These are phyloP conservation scores for Drosophila tanythrix DNA, from an alignment of 2,888 invertebrate genomes.

Conservation along the genomic window DNA sequence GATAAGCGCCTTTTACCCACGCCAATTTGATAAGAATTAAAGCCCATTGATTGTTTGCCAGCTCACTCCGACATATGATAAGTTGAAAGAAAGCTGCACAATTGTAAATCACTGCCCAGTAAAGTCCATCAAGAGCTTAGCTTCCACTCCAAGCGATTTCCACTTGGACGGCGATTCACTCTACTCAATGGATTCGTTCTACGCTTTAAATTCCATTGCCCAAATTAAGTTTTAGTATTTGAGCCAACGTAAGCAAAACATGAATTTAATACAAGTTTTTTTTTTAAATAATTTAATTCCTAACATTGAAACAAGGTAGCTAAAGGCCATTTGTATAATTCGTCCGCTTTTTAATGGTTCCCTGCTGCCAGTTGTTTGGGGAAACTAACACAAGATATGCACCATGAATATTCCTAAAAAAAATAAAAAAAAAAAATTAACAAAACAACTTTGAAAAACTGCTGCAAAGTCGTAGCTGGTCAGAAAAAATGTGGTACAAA, in stretches of 20 bases:
- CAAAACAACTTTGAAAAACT: slow-evolving; percentile 32
- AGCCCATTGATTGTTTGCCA: slow-evolving; percentile 48
- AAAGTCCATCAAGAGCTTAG: slow-evolving; percentile 64
- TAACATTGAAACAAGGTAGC: neutral
- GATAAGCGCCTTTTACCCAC: slow-evolving; percentile 64
- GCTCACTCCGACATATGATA: slow-evolving; percentile 49
- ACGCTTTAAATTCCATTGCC: slow-evolving; percentile 43
- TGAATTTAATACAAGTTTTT: slow-evolving; percentile 10
- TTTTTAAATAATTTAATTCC: neutral
- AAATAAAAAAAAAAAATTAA: slow-evolving; percentile 17
- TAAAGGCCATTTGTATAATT: slow-evolving; percentile 46
- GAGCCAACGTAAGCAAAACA: neutral
- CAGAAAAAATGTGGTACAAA: slow-evolving; percentile 41
- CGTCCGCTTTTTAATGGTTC: slow-evolving; percentile 19
- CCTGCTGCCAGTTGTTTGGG: slow-evolving; percentile 13
- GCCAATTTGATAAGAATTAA: slow-evolving; percentile 68
- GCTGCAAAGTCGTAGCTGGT: slow-evolving; percentile 16
- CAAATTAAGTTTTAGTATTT: slow-evolving; percentile 16
- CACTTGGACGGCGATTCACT: slow-evolving; percentile 16
- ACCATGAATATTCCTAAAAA: slow-evolving; percentile 13
- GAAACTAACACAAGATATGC: slow-evolving; percentile 56
- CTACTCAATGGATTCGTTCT: slow-evolving; percentile 26
- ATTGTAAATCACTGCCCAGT: slow-evolving; percentile 64
- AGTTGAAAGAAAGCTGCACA: slow-evolving; percentile 37
- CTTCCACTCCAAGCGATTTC: slow-evolving; percentile 7